Evolutionary conservation across 2,888 invertebrate genomes (phyloP), one percentile per base, ranked within the genome.

Genomic region (Nesidiocoris tenuis): DNA sequence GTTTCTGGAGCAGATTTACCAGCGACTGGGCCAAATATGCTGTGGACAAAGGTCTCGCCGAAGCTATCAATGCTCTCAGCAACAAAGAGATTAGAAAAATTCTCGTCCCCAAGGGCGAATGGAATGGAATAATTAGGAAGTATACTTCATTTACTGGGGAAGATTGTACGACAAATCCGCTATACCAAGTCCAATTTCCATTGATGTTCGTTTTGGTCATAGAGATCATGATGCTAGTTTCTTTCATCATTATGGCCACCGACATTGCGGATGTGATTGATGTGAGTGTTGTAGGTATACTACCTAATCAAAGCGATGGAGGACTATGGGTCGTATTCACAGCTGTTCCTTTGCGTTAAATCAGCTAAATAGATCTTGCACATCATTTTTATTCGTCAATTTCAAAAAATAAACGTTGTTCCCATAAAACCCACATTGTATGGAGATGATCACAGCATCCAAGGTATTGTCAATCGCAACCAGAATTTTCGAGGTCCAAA

Each of bases 1-100:
- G n/a, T n/a, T n/a, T n/a, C n/a, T n/a, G n/a, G n/a, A n/a, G n/a
- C 22, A 70, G 70, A 59, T 70, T 70, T 25, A 22, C 59, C 12
- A 59, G 59, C 1, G 59, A 23, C 2, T 70, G 70, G 70, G 70
- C 70, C 7, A 70, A 70, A 25, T 70, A 18, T 18, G 57, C 70
- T 0, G 70, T 57, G n/a, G 70, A 59, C 24, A 59, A 56, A 2
- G 70, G 70, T 5, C 23, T 70, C 23, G 59, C 59, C 18, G 19
- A 21, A 19, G 70, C 70, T 5, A 2, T 70, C 16, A 56, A 23
- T 12, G 59, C 9, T 17, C 17, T 70, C 2, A 59, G 23, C n/a
- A 18, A 70, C 59, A 56, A 56, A 2, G 59, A 59, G 24, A 1
- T 59, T 17, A 70, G 70, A 19, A 24, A 70, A 16, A 23, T 17